These are phyloP conservation scores for Chionoecetes opilio DNA, from an alignment of 1,140 invertebrate species.

Conservation along the genomic window DNA sequence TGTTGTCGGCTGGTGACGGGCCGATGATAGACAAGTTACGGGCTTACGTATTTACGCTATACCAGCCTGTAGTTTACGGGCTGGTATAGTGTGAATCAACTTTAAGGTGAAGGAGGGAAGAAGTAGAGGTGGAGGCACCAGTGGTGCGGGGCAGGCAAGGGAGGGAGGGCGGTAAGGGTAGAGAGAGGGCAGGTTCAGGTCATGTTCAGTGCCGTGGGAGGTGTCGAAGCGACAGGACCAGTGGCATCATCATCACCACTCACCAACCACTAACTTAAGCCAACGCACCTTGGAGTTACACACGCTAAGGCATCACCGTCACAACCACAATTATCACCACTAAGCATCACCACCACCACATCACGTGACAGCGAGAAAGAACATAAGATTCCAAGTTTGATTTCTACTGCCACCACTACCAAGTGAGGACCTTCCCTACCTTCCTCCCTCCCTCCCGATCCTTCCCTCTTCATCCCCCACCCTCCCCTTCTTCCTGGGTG, in stretches of 20 bases:
- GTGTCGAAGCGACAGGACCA: slow-evolving; percentile 1
- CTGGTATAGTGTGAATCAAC: too few species aligned
- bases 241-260: background rate
- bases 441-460: background rate
- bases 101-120: background rate
- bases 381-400: background rate
- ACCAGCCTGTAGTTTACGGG: too few species aligned
- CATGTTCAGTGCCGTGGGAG: slow-evolving; percentile 24
- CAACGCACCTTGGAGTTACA: background rate
- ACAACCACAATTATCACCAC: background rate
- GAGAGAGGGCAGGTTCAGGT: slow-evolving; percentile 14
- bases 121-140: background rate
- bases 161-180: background rate
- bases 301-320: background rate
- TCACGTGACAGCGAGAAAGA: background rate
- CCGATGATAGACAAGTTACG: too few species aligned
- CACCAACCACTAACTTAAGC: background rate
- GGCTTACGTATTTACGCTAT: too few species aligned
- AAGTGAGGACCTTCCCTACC: background rate
- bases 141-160: background rate
- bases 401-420: background rate
- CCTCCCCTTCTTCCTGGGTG: slow-evolving; percentile 13
- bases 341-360: background rate
- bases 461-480: background rate
- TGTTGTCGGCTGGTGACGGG: too few species aligned